Conservation (phyloP, 2,113 vertebrate species). For the Xiphias gladius region DNA sequence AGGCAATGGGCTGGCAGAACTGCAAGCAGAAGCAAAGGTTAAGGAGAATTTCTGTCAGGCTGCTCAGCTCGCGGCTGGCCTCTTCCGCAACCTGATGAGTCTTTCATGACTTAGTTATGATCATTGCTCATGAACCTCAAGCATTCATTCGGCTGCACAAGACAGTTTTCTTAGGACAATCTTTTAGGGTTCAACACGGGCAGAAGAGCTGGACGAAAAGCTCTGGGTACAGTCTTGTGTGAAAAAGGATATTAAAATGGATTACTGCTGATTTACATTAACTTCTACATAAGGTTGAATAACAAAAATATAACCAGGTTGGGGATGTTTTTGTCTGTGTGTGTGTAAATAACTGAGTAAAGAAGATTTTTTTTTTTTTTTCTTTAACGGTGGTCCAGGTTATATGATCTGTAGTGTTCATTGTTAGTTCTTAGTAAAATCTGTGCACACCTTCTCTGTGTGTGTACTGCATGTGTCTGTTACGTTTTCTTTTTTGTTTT, state of each 20-base stretch:
- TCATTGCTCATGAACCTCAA: not conserved
- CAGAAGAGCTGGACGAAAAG: not conserved
- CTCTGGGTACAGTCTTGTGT: not conserved
- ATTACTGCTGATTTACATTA: not conserved
- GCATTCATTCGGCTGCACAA: not conserved
- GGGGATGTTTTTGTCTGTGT: not conserved
- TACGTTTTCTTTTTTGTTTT: slow-evolving; percentile 9
- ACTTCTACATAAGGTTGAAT: not conserved
- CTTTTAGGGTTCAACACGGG: not conserved
- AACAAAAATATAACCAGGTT: not conserved
- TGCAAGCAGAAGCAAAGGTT: slow-evolving; percentile 29
- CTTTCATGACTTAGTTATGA: slow-evolving; percentile 34
- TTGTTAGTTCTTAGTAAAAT: not conserved
- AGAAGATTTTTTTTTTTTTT: not conserved
- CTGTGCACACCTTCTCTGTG: slow-evolving; percentile 17
- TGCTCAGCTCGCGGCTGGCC: not conserved
- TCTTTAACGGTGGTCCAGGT: not conserved
- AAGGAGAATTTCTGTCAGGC: slow-evolving; percentile 34
- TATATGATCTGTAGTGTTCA: not conserved
- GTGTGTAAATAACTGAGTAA: not conserved
- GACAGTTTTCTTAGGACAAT: not conserved
- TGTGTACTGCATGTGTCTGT: slow-evolving; percentile 25
- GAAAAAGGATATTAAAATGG: not conserved
- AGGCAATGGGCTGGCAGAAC: slow-evolving; percentile 25
- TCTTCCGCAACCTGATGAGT: slow-evolving; percentile 43